These are phyloP conservation scores for Liopterus haemorrhoidalis DNA, from an alignment of 2,888 invertebrate genomes.

Conservation along the genomic window DNA sequence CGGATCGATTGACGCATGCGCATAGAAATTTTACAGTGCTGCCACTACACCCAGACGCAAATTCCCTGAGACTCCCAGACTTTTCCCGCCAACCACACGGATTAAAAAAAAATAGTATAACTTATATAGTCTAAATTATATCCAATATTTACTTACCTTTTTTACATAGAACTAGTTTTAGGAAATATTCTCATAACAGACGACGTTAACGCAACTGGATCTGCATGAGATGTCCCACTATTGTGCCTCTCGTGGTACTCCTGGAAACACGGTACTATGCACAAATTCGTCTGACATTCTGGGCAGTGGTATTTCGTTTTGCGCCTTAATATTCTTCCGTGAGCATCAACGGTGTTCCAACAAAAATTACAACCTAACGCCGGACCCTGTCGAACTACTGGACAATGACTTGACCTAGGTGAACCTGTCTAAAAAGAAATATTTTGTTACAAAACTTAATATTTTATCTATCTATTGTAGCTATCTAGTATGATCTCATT, in stretches of 20 bases:
- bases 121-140: too few species aligned
- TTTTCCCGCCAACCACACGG: too few species aligned
- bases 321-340: constrained; percentile 72
- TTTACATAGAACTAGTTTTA: constrained; percentile 47
- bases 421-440: constrained; percentile 42
- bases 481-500: neutral
- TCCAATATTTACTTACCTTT: constrained; percentile 18
- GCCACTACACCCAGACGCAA: too few species aligned
- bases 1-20: too few species aligned
- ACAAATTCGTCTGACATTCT: constrained; percentile 81
- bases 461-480: too few species aligned
- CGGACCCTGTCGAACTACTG: constrained; percentile 74
- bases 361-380: constrained; percentile 84
- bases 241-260: constrained; percentile 67
- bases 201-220: constrained; percentile 40
- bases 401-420: constrained; percentile 71
- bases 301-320: constrained; percentile 89
- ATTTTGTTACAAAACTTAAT: too few species aligned
- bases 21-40: too few species aligned
- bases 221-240: constrained; percentile 37
- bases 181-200: constrained; percentile 43
- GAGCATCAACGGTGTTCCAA: constrained; percentile 83
- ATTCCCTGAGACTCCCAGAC: too few species aligned
- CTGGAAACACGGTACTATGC: constrained; percentile 86
- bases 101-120: too few species aligned